phyloP scores from a whole-genome alignment of 2,113 vertebrate species.

The Sapajus apella region DNA sequence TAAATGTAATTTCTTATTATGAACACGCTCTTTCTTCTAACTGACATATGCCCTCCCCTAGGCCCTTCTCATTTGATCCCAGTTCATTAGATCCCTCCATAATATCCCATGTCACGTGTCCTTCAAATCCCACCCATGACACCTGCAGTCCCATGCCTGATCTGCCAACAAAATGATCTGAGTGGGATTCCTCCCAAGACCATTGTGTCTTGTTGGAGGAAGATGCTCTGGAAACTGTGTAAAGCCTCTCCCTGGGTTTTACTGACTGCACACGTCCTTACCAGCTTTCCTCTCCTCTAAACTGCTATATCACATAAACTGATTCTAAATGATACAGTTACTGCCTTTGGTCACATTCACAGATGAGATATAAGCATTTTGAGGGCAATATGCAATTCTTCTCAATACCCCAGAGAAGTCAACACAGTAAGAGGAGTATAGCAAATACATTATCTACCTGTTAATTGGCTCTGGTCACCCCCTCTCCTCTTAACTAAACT shows the following conservation, averaged over 20 bases:
- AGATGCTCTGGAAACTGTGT: not conserved
- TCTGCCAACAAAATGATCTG: not conserved
- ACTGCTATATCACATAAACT: not conserved
- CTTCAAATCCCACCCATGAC: not conserved
- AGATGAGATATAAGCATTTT: not conserved
- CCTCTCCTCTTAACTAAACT: not conserved
- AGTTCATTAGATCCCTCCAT: not conserved
- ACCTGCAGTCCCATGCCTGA: not conserved
- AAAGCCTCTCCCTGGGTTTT: not conserved
- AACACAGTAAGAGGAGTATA: rapidly evolving
- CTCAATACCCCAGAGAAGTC: not conserved
- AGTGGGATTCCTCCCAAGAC: not conserved
- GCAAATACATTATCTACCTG: rapidly evolving
- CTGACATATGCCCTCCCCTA: not conserved
- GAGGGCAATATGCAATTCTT: not conserved
- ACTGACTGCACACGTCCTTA: not conserved
- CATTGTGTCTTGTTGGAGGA: not conserved
- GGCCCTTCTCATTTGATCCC: no score
- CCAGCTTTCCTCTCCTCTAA: not conserved
- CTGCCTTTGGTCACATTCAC: not conserved
- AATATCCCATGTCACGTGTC: not conserved
- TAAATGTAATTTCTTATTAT: no score
- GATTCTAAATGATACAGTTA: not conserved
- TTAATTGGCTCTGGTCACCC: not conserved
- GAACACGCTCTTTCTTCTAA: not conserved